These are phyloP conservation scores for Orchesellides sinensis DNA, from an alignment of 2,888 invertebrate genomes.

Conservation along the genomic window DNA sequence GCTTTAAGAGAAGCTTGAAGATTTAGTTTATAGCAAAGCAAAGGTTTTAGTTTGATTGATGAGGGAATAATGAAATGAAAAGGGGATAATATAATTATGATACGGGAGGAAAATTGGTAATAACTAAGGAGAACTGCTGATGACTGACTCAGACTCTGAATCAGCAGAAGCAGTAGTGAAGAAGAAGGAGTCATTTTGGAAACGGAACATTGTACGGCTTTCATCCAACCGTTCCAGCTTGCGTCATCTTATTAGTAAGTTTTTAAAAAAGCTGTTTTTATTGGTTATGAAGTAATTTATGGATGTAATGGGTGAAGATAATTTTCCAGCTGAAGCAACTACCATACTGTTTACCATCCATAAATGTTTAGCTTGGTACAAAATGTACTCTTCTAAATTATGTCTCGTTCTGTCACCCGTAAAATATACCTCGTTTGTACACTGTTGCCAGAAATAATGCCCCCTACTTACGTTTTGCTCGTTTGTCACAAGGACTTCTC, in stretches of 20 bases:
- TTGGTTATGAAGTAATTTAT: neutral
- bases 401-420: no score
- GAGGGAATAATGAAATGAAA: neutral
- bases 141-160: slow-evolving; percentile 71
- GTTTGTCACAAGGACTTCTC: no score
- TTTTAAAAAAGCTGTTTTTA: neutral
- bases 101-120: slow-evolving; percentile 10
- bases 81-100: slow-evolving; percentile 10
- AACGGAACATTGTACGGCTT: slow-evolving; percentile 68
- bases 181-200: slow-evolving; percentile 72
- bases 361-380: no score
- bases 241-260: slow-evolving; percentile 68
- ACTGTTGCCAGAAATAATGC: no score
- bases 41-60: neutral
- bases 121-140: slow-evolving; percentile 48
- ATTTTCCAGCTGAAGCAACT: neutral
- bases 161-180: slow-evolving; percentile 65
- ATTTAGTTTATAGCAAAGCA: no score
- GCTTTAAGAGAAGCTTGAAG: no score
- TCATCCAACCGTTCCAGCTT: slow-evolving; percentile 63
- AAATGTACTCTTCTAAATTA: no score
- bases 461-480: no score
- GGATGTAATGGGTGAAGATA: no score
- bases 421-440: no score
- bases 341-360: no score